phyloP scores from a whole-genome alignment of 2,888 invertebrate species.

The Mesorhabditis spiculigera region DNA sequence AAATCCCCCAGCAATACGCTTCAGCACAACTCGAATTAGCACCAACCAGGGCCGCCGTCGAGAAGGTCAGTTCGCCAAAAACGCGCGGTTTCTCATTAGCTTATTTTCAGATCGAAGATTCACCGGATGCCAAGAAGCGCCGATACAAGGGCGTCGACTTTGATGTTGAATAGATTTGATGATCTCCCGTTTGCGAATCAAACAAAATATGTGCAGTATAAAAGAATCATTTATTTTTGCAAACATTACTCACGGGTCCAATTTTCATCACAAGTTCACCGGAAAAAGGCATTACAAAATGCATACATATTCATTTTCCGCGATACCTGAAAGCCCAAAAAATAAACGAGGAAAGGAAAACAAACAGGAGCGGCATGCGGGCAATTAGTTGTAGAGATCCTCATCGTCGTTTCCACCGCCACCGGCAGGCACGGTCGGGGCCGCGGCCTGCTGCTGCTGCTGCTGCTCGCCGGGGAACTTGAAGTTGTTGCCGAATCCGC shows the following conservation, averaged over 20 bases:
- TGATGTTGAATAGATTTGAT: background rate
- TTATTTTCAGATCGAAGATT: slow-evolving; percentile 3
- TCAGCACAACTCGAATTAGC: background rate
- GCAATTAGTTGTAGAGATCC: background rate
- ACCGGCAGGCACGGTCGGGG: background rate
- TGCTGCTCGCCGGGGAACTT: slow-evolving; percentile 63
- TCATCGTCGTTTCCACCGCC: slow-evolving; percentile 6
- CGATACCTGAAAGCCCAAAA: no score
- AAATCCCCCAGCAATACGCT: no score
- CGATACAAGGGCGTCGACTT: slow-evolving; percentile 2
- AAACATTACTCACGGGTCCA: no score
- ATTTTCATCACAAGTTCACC: no score
- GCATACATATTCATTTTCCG: no score
- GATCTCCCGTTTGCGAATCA: no score
- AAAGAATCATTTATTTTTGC: no score
- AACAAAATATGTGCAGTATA: no score
- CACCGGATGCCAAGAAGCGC: background rate
- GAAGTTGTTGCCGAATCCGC: slow-evolving; percentile 94
- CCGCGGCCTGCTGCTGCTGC: no score
- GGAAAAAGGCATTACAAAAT: no score
- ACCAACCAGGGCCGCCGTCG: slow-evolving; percentile 1
- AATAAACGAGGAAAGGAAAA: no score
- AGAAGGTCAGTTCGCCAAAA: background rate
- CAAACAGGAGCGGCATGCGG: no score
- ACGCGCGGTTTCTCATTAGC: background rate